These are phyloP conservation scores for Pinna nobilis DNA, from an alignment of 1,140 invertebrate species.

Conservation along the genomic window DNA sequence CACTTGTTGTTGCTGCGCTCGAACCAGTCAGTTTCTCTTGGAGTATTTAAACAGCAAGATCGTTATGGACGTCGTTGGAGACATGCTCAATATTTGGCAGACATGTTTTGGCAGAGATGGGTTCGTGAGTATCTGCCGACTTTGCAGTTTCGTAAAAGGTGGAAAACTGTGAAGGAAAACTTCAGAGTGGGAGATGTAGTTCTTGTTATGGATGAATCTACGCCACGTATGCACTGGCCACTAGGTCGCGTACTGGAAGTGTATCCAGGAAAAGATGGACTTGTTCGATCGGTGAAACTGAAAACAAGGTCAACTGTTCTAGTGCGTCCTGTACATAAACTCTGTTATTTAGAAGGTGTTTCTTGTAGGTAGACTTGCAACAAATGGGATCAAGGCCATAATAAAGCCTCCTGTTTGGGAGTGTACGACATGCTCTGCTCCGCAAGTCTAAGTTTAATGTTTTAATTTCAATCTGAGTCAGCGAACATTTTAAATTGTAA, in stretches of 20 bases:
- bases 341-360: too few relatives aligned
- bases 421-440: too few relatives aligned
- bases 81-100: slow-evolving; percentile 45
- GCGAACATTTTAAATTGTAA: too few relatives aligned
- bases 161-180: slow-evolving; percentile 31
- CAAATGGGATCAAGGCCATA: too few relatives aligned
- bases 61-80: slow-evolving; percentile 35
- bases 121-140: slow-evolving; percentile 41
- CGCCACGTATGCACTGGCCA: slow-evolving; percentile 39
- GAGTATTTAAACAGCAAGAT: slow-evolving; percentile 32
- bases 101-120: slow-evolving; percentile 54
- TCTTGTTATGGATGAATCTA: slow-evolving; percentile 35
- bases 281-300: slow-evolving; percentile 44
- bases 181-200: slow-evolving; percentile 46
- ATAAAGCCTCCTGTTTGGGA: too few relatives aligned
- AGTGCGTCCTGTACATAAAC: slow-evolving; percentile 16
- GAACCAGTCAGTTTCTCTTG: slow-evolving; percentile 31
- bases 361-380: too few relatives aligned
- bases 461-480: too few relatives aligned
- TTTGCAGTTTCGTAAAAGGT: slow-evolving; percentile 46
- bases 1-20: slow-evolving; percentile 28
- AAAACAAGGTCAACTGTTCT: slow-evolving; percentile 31
- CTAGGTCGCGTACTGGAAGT: slow-evolving; percentile 24
- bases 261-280: slow-evolving; percentile 22
- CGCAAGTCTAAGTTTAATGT: too few relatives aligned